These are phyloP conservation scores for Tetramorium simillimum DNA, from an alignment of 1,140 invertebrate species.

Conservation along the genomic window DNA sequence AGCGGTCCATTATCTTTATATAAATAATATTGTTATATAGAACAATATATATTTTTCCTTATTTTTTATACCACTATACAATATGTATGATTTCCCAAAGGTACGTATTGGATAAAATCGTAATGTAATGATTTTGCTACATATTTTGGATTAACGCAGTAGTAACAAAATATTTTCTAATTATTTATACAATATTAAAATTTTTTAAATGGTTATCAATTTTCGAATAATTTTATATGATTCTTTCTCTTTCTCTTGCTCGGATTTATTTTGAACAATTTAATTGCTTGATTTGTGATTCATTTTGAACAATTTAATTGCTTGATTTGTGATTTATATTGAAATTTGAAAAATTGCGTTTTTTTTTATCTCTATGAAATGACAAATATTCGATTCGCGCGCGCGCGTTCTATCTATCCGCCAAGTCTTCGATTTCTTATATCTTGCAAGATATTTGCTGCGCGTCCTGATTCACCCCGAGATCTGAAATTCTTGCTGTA, in stretches of 20 bases:
- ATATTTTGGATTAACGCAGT: not conserved
- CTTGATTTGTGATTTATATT: not conserved
- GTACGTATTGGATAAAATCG: not conserved
- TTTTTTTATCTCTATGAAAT: not conserved
- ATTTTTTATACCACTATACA: not conserved
- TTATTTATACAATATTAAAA: not conserved
- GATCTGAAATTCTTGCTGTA: slow-evolving; percentile 59
- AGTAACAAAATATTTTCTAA: not conserved
- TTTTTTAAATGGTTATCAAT: not conserved
- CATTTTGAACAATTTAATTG: not conserved
- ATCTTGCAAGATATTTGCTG: slow-evolving; percentile 1
- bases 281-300: not conserved
- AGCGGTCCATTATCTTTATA: not conserved
- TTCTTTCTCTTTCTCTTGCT: not conserved
- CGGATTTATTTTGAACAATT: not conserved
- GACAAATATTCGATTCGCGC: not conserved
- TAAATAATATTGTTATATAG: not conserved
- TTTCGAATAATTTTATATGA: no score
- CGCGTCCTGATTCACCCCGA: not conserved
- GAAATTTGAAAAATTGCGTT: not conserved
- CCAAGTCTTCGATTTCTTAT: not conserved
- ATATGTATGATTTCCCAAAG: not conserved
- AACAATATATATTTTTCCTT: not conserved
- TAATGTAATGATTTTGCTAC: not conserved
- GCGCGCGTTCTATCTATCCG: not conserved